These are phyloP conservation scores for Alethe castanea DNA, from an alignment of 2,113 vertebrate species.

Conservation along the genomic window DNA sequence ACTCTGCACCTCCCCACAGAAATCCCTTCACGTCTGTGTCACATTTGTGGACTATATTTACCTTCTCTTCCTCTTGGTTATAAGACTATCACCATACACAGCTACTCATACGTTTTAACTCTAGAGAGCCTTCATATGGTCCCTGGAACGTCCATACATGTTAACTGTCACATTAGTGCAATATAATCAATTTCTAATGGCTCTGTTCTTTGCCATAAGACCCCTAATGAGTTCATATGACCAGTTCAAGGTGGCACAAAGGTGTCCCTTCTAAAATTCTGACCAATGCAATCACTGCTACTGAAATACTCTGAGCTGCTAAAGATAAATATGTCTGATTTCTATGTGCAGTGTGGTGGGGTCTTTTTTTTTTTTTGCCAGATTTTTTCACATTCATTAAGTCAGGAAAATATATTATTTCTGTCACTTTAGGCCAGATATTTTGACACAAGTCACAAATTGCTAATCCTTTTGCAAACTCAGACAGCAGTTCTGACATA, in stretches of 20 bases:
- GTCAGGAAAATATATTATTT: conserved; percentile 18
- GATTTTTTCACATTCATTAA: conserved; percentile 21
- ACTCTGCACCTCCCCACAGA: neutral
- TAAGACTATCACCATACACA: too few species aligned
- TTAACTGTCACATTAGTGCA: neutral
- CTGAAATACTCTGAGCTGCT: neutral
- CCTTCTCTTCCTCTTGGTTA: neutral
- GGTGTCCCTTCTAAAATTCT: neutral
- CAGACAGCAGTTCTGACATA: conserved; percentile 31
- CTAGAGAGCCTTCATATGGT: neutral
- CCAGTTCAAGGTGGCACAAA: neutral
- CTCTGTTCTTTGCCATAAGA: neutral
- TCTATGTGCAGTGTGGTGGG: neutral
- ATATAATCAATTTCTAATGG: neutral
- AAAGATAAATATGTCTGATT: neutral
- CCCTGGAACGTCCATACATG: neutral
- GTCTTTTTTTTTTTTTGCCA: neutral
- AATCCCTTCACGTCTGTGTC: neutral
- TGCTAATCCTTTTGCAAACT: conserved; percentile 41
- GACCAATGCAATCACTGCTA: neutral
- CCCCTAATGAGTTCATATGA: neutral
- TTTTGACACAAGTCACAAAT: conserved; percentile 53
- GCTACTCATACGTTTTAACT: neutral
- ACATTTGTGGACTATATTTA: neutral
- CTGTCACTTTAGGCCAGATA: conserved; percentile 25